Evolutionary conservation across 2,888 invertebrate species (phyloP), one percentile per base, ranked within the genome.

Genomic region (Tenthredo scrophulariae): DNA sequence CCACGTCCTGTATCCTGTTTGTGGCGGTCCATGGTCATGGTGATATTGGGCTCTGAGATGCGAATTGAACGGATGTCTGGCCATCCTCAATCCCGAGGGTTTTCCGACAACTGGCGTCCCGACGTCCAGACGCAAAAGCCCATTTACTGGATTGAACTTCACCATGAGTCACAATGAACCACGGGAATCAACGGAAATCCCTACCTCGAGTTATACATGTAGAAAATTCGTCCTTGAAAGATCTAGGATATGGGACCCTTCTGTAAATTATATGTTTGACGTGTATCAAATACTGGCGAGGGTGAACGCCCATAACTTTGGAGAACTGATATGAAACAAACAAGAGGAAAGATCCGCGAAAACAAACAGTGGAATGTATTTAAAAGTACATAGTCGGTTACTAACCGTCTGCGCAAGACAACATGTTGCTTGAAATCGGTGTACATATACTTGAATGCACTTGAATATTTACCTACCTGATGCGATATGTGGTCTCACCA

Each of bases 131-230:
- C 82, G 67, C 46, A 40, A 26, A 26, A 43, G 37, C 65, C 80
- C 82, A 83, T 67, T 83, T 83, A 6, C 43, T 37, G 82, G 22
- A 83, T 83, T 83, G 83, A 70, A 67, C 67, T 22, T 4, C n/a
- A 26, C 62, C 26, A 29, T 62, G 80, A 80, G 80, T 80, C 80
- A 80, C 62, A 43, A 83, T 33, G 43, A 83, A 83, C 29, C 46
- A 70, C 70, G 33, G 33, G 33, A 50, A 83, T 67, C 22, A 80
- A 83, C 26, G 67, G 29, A 83, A 67, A 46, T 26, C 43, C 43
- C 26, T 22, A 46, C 10, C n/a, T 70, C 29, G 43, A 18, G 9
- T 67, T 65, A 46, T 40, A 46, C 46, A 18, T 40, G 62, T 13
- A 62, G n/a, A 33, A 18, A 50, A 62, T 18, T 72, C 13, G 79